A percentile compares a stretch with the other conserved stretches of the same genome.
Conservation (phyloP, 2,888 invertebrate species). For the Dryomyza anilis region DNA sequence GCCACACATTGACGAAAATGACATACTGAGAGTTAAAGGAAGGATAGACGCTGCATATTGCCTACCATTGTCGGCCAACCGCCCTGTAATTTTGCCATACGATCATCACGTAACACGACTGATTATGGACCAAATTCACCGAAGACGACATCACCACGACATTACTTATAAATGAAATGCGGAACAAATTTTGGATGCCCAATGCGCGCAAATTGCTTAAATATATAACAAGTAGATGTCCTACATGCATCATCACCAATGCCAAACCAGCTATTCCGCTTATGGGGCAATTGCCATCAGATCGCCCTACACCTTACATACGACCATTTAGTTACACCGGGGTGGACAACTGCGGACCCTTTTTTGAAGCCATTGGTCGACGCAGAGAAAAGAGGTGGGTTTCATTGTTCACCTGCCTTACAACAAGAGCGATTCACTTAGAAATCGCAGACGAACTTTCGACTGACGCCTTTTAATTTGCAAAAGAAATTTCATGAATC, state of each 20-base stretch:
- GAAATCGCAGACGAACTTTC: no score
- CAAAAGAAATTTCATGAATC: no score
- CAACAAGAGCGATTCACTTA: no score
- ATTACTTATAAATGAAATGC: slow-evolving; percentile 14
- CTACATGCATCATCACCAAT: no score
- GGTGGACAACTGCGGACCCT: not conserved
- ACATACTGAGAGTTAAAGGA: no score
- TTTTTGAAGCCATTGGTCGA: no score
- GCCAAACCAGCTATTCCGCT: not conserved
- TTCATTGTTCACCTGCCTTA: no score
- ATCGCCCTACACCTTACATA: slow-evolving; percentile 1
- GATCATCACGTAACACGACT: not conserved
- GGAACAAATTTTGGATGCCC: slow-evolving; percentile 21
- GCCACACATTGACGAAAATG: no score
- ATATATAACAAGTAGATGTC: not conserved
- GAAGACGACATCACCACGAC: slow-evolving; percentile 24
- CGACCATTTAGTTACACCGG: no score
- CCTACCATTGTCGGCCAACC: not conserved
- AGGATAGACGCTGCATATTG: slow-evolving; percentile 5
- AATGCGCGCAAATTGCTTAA: not conserved
- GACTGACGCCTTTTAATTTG: no score
- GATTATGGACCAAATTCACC: no score
- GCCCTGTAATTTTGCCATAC: slow-evolving; percentile 11
- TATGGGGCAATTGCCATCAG: slow-evolving; percentile 26
- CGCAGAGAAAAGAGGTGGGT: no score